A percentile compares a stretch with the other conserved stretches of the same genome.
Evolutionary conservation across 2,113 vertebrate species (phyloP).

Genomic region (Nanorana parkeri): DNA sequence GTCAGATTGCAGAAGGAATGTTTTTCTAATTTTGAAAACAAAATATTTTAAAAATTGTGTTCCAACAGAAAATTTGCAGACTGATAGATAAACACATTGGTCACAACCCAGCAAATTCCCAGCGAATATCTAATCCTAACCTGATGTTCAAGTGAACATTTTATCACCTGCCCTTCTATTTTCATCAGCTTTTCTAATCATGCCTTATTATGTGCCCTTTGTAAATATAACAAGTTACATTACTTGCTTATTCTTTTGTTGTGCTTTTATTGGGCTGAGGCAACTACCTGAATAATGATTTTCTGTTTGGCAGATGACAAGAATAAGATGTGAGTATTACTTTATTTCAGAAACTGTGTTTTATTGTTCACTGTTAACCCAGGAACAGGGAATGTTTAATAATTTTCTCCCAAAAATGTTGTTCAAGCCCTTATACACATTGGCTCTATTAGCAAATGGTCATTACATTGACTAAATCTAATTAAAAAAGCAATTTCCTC

Average conservation of each 20-base stretch:
- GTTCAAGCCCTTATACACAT: slow-evolving; percentile 68
- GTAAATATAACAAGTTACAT: neutral
- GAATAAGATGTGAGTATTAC: slow-evolving; percentile 3
- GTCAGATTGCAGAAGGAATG: too few species aligned
- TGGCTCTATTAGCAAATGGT: slow-evolving; percentile 63
- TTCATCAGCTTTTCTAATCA: too few species aligned
- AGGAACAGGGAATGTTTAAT: neutral
- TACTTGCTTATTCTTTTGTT: neutral
- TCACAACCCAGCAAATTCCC: too few species aligned
- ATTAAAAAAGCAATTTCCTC: slow-evolving; percentile 79
- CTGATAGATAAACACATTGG: too few species aligned
- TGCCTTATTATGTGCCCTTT: neutral
- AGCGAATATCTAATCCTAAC: too few species aligned
- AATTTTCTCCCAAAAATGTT: slow-evolving; percentile 57
- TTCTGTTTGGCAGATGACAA: slow-evolving; percentile 22
- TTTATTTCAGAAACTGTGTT: neutral
- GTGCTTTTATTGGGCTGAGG: neutral
- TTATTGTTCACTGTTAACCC: neutral
- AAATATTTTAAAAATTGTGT: too few species aligned
- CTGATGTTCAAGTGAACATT: too few species aligned
- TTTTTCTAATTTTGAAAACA: too few species aligned
- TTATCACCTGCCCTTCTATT: too few species aligned
- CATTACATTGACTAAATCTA: slow-evolving; percentile 75
- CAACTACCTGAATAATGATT: slow-evolving; percentile 2
- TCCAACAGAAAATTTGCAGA: too few species aligned